These are phyloP conservation scores for Drosophila kepulauana DNA, from an alignment of 1,140 invertebrate genomes.

Conservation along the genomic window DNA sequence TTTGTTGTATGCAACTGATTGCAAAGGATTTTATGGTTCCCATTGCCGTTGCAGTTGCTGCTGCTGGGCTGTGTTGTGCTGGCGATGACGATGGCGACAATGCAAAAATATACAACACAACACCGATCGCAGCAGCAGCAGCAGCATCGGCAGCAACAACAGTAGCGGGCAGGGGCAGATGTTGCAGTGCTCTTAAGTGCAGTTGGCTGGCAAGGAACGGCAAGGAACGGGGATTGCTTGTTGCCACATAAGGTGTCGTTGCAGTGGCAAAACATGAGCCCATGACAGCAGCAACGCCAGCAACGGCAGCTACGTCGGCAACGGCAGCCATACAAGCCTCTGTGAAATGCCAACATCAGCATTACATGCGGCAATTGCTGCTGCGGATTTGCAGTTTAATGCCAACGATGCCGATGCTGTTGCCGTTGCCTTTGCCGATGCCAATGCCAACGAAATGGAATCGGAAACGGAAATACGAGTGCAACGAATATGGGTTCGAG, in stretches of 20 bases:
- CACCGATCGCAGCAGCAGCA: conserved; percentile 53
- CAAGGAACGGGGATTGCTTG: conserved; percentile 51
- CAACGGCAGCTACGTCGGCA: conserved; percentile 28
- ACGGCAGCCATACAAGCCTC: conserved; percentile 38
- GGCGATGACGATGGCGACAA: conserved; percentile 45
- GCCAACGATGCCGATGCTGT: conserved; percentile 44
- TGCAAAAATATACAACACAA: conserved; percentile 59
- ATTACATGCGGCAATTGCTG: conserved; percentile 79
- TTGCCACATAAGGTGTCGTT: conserved; percentile 80
- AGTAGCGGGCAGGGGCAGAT: conserved; percentile 38
- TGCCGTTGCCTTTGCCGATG: conserved; percentile 57
- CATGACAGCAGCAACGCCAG: conserved; percentile 58
- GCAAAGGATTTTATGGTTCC: conserved; percentile 74
- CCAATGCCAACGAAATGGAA: conserved; percentile 55
- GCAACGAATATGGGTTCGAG: conserved; percentile 6
- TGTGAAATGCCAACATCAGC: conserved; percentile 78
- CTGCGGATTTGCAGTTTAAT: conserved; percentile 81
- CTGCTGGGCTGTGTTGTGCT: conserved; percentile 37
- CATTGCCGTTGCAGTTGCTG: conserved; percentile 17
- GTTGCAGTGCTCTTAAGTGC: conserved; percentile 69
- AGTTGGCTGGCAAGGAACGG: conserved; percentile 22
- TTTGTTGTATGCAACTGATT: conserved; percentile 81
- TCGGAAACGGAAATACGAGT: conserved; percentile 57
- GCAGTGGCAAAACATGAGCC: conserved; percentile 74
- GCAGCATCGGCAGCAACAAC: neutral